Evolutionary conservation across 2,888 invertebrate genomes (phyloP).

Genomic region (Gastracanthus pulcherrimus): DNA sequence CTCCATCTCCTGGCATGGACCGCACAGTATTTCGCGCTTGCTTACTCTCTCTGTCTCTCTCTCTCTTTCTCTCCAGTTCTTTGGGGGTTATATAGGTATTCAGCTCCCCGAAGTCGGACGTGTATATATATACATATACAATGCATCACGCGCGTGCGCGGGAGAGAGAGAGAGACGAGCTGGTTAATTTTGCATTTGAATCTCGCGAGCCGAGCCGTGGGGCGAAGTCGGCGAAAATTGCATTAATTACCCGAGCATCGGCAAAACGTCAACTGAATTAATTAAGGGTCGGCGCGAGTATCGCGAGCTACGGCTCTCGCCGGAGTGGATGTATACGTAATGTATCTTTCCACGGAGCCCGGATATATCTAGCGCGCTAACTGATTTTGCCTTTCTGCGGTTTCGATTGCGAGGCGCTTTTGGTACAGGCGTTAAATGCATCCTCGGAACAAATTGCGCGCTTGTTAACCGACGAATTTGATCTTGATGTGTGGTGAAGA

Average conservation of each 20-base stretch:
- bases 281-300: conserved; percentile 44
- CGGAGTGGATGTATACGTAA: neutral
- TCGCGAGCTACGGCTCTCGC: neutral
- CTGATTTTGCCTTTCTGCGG: neutral
- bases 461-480: too few relatives aligned
- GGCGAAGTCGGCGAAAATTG: conserved; percentile 39
- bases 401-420: neutral
- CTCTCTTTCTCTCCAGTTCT: too few relatives aligned
- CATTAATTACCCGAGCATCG: conserved; percentile 55
- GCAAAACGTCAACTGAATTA: conserved; percentile 56
- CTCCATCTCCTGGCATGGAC: neutral
- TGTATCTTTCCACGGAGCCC: neutral
- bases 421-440: neutral
- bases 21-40: too few relatives aligned
- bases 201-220: neutral
- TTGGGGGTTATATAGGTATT: too few relatives aligned
- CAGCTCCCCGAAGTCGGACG: neutral
- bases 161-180: conserved; percentile 2
- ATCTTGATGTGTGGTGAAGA: too few relatives aligned
- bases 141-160: neutral
- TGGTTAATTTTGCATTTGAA: conserved; percentile 54
- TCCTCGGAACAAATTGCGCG: neutral
- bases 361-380: neutral
- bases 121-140: neutral
- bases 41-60: too few relatives aligned